These are phyloP conservation scores for Ceratina calcarata DNA, from an alignment of 1,140 invertebrate genomes.

Conservation along the genomic window DNA sequence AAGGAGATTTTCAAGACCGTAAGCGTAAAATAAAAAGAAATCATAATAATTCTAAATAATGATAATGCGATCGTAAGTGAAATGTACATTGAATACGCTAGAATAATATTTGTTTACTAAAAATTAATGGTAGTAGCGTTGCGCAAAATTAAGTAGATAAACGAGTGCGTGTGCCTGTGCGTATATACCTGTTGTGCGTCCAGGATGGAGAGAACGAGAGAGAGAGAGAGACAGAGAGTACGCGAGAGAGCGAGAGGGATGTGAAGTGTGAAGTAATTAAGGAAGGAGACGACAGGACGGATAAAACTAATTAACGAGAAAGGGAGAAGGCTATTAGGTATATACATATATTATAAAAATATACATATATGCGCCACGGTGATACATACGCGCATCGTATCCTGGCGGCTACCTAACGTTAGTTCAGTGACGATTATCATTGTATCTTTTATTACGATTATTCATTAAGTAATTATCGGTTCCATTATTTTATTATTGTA, in stretches of 20 bases:
- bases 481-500: slow-evolving; percentile 71
- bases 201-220: background rate
- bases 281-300: slow-evolving; percentile 33
- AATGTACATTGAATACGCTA: slow-evolving; percentile 70
- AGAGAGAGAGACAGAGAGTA: background rate
- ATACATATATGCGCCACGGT: slow-evolving; percentile 48
- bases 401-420: slow-evolving; percentile 69
- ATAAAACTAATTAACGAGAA: slow-evolving; percentile 51
- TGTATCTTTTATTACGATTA: slow-evolving; percentile 69
- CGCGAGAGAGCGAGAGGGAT: slow-evolving; percentile 21
- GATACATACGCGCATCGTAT: slow-evolving; percentile 37
- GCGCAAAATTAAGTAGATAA: slow-evolving; percentile 42
- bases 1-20: background rate
- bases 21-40: background rate
- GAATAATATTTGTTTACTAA: slow-evolving; percentile 75
- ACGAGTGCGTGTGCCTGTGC: background rate
- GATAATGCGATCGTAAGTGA: slow-evolving; percentile 64
- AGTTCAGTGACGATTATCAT: slow-evolving; percentile 70
- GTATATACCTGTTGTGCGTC: background rate
- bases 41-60: slow-evolving; percentile 70
- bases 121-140: slow-evolving; percentile 55
- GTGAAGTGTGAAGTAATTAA: slow-evolving; percentile 18
- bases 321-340: slow-evolving; percentile 32
- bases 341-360: slow-evolving; percentile 28
- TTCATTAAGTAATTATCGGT: slow-evolving; percentile 65